These are phyloP conservation scores for Cheilosia soror DNA, from an alignment of 2,888 invertebrate genomes.

Conservation along the genomic window DNA sequence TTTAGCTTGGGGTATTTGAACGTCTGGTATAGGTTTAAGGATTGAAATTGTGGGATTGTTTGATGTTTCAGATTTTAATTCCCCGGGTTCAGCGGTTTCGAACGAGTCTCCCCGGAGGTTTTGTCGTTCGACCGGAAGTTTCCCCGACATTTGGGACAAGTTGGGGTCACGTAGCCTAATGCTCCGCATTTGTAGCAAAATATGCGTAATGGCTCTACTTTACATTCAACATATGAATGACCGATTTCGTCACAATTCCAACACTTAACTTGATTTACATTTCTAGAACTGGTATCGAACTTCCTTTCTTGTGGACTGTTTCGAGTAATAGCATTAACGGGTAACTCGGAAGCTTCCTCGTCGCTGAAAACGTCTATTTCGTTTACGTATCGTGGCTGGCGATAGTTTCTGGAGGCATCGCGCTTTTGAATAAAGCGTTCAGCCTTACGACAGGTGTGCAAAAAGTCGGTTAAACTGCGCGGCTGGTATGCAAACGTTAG, in stretches of 20 bases:
- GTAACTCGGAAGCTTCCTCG: not conserved
- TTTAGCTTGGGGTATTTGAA: not conserved
- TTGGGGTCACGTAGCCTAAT: not conserved
- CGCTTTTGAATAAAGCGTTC: not conserved
- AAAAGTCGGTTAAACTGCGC: not conserved
- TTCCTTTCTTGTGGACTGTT: not conserved
- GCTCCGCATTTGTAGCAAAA: not conserved
- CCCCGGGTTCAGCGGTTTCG: not conserved
- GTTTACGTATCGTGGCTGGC: conserved; percentile 1
- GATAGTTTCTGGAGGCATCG: not conserved
- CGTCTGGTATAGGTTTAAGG: not conserved
- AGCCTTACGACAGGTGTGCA: not conserved
- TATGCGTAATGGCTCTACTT: not conserved
- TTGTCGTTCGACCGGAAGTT: conserved; percentile 1
- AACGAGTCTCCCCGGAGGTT: not conserved
- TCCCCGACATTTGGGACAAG: conserved; percentile 1
- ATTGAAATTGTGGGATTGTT: not conserved
- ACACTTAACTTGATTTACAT: not conserved
- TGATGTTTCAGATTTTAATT: not conserved
- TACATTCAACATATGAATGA: not conserved
- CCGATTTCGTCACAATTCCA: not conserved
- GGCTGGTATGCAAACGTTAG: not conserved
- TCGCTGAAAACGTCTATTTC: not conserved
- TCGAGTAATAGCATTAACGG: not conserved
- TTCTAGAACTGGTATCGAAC: not conserved